phyloP scores from a whole-genome alignment of 2,797 vertebrate genomes.

The Salmo trutta region DNA sequence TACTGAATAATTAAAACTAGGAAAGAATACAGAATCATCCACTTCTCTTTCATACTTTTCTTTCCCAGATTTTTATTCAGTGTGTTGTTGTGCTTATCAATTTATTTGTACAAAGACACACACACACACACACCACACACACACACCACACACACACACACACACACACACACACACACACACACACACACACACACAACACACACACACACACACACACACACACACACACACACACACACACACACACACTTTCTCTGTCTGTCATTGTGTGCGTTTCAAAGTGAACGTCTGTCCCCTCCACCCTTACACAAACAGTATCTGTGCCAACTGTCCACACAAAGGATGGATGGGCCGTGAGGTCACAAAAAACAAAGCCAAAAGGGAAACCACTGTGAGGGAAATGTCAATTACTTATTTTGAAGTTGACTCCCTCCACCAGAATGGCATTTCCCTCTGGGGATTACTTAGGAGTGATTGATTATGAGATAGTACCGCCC shows the following conservation, averaged over 20 bases:
- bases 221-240: not conserved
- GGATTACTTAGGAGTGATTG: conserved; percentile 55
- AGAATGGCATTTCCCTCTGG: conserved; percentile 40
- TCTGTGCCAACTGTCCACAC: not conserved
- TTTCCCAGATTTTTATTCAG: not conserved
- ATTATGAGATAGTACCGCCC: conserved; percentile 55
- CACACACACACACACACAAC: not conserved
- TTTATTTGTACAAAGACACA: conserved; percentile 17
- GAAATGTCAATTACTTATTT: conserved; percentile 31
- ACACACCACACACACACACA: not conserved
- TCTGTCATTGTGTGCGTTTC: not conserved
- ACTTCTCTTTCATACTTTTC: conserved; percentile 2
- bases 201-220: not conserved
- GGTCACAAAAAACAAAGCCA: conserved; percentile 32
- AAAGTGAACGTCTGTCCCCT: not conserved
- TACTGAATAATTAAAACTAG: conserved; percentile 14
- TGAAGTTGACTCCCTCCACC: conserved; percentile 16
- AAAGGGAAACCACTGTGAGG: conserved; percentile 19
- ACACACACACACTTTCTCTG: not conserved
- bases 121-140: not conserved
- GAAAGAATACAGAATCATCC: not conserved
- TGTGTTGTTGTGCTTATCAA: not conserved
- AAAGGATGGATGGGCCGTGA: conserved; percentile 16
- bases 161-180: not conserved
- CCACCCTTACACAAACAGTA: conserved; percentile 35